Conservation (phyloP, 1,140 invertebrate genomes). For the Drosophila orena region DNA sequence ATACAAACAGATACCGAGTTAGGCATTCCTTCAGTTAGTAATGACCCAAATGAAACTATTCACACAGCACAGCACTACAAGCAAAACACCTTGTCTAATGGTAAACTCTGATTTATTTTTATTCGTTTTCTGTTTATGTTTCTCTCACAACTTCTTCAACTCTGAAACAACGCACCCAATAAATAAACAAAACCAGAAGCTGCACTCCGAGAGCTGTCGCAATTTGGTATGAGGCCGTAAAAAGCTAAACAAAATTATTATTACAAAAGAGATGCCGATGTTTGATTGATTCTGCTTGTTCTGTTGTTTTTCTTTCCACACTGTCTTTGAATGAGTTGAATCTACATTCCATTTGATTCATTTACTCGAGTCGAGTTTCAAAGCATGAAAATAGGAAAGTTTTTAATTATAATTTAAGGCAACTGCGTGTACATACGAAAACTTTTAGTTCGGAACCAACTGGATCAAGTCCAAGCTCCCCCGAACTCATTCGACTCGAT, state of each 20-base stretch:
- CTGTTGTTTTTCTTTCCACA: slow-evolving; percentile 20
- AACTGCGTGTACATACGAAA: slow-evolving; percentile 10
- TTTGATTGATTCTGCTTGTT: slow-evolving; percentile 56
- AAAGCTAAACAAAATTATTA: slow-evolving; percentile 42
- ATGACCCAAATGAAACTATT: slow-evolving; percentile 3
- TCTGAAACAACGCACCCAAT: slow-evolving; percentile 32
- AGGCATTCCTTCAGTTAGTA: slow-evolving; percentile 31
- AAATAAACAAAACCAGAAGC: slow-evolving; percentile 77
- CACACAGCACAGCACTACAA: slow-evolving; percentile 37
- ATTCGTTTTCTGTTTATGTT: slow-evolving; percentile 59
- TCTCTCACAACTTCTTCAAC: slow-evolving; percentile 42
- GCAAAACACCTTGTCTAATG: slow-evolving; percentile 45
- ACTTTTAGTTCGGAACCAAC: not conserved
- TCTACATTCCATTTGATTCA: slow-evolving; percentile 5
- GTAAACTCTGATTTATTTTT: slow-evolving; percentile 53
- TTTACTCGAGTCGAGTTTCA: slow-evolving; percentile 28
- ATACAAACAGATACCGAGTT: slow-evolving; percentile 51
- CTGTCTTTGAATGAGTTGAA: slow-evolving; percentile 26
- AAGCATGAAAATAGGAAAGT: slow-evolving; percentile 29
- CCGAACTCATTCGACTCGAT: slow-evolving; percentile 29
- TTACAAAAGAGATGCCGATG: slow-evolving; percentile 53
- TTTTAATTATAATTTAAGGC: slow-evolving; percentile 1
- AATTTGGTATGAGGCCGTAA: slow-evolving; percentile 83
- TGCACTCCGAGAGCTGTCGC: slow-evolving; percentile 85
- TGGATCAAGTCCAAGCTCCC: slow-evolving; percentile 1